Base-by-base conservation (phyloP, 2,888 invertebrate species). In the Metacarcinus magister region DNA sequence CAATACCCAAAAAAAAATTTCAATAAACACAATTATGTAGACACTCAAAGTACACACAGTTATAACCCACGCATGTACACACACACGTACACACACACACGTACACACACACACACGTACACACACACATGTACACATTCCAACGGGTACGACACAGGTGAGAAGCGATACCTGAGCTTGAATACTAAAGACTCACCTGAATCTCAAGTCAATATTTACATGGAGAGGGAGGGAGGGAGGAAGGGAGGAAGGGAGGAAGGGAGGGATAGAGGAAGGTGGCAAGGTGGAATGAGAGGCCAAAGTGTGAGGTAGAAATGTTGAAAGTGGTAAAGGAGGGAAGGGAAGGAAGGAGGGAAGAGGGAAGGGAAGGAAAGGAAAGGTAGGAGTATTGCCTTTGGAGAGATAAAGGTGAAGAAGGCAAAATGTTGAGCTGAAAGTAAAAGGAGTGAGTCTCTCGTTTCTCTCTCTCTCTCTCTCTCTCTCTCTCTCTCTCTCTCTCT, bases 401-500 rank as follows among this genome's bases (percentile, higher is more conserved):
- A 54, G 16, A 54, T 54, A 16, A 54, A 54, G 54, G 10, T 54
- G 54, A 54, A 10, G 16, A 54, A 54, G 54, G 54, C 16, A 16
- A 54, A 54, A 54, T 54, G 54, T 54, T 54, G 67, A 67, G 67
- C 1, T 67, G 67, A 67, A n/a, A n/a, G 67, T 67, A n/a, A 67
- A 67, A 67, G n/a, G 67, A 67, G 67, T 0, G 67, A 67, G n/a
- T 0, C 23, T 54, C 5, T 54, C 5, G 54, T 54, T 13, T 54
- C 54, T 54, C 54, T 54, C 54, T 54, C 54, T 54, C 54, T 54
- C 54, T 54, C 54, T 16, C 16, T 67, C 19, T 39, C 28, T 90
- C 43, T 90, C 90, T 90, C 90, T 90, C 90, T 90, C 90, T 90
- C 90, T 90, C 39, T 67, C 67, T n/a, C 54, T 54, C 54, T 54